Percentiles rank a stretch among this genome's conserved stretches.
phyloP scores from a whole-genome alignment of 2,113 vertebrate genomes.

The Sinocyclocheilus rhinocerous region DNA sequence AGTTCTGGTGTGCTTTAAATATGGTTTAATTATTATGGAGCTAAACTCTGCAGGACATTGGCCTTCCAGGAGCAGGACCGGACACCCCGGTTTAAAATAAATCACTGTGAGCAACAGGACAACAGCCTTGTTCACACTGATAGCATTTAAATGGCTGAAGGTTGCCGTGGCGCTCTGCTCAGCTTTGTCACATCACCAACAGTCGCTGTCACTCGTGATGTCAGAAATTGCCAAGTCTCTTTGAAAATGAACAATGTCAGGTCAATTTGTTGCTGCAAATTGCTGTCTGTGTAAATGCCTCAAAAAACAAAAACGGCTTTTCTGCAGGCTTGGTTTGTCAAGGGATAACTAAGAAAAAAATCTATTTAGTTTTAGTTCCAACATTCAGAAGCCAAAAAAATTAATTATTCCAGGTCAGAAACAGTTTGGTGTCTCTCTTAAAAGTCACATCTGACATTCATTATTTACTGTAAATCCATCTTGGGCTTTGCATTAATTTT shows the following conservation, averaged over 20 bases:
- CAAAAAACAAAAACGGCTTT: not conserved
- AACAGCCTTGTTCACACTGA: too few species aligned
- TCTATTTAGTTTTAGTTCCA: too few species aligned
- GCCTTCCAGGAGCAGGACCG: too few species aligned
- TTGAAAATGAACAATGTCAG: not conserved
- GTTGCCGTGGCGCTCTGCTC: not conserved
- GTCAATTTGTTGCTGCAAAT: not conserved
- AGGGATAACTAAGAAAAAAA: too few species aligned
- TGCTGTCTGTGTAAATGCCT: not conserved
- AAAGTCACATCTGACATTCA: constrained; percentile 14
- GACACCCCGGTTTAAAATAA: too few species aligned
- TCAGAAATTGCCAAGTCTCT: not conserved
- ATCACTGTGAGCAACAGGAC: too few species aligned
- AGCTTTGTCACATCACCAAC: not conserved
- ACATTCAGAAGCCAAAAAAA: not conserved
- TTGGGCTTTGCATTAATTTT: not conserved
- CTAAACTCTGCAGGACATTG: too few species aligned
- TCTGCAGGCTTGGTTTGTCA: not conserved
- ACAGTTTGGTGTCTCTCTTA: not conserved
- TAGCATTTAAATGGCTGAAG: too few species aligned
- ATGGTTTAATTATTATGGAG: too few species aligned
- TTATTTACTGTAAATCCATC: constrained; percentile 2
- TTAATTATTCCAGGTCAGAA: not conserved
- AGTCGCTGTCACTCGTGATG: not conserved
- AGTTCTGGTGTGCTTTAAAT: too few species aligned